phyloP scores from a whole-genome alignment of 2,888 invertebrate species.

The Pimpla rufipes region DNA sequence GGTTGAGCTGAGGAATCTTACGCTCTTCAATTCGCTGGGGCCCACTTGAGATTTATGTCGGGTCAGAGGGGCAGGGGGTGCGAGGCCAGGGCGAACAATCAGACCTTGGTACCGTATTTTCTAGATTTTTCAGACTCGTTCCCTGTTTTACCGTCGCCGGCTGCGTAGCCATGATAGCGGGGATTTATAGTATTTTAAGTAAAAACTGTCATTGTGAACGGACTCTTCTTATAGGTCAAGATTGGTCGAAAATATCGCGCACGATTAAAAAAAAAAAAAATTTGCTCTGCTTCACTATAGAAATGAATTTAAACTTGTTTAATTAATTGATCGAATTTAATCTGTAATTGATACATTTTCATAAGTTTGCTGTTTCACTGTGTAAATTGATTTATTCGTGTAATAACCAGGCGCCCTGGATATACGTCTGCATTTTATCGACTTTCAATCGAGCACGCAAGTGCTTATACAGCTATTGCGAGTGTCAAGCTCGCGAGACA shows the following conservation, averaged over 20 bases:
- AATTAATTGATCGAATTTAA: no score
- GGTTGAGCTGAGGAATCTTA: slow-evolving; percentile 34
- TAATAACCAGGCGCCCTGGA: background rate
- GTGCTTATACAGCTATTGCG: slow-evolving; percentile 7
- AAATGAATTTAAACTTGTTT: background rate
- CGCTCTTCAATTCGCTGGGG: slow-evolving; percentile 51
- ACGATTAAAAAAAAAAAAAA: background rate
- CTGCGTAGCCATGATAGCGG: background rate
- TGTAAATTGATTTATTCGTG: background rate
- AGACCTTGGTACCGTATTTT: slow-evolving; percentile 3
- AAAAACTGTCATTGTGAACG: background rate
- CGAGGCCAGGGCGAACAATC: slow-evolving; percentile 7
- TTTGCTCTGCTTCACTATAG: background rate
- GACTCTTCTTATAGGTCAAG: background rate
- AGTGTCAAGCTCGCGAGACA: background rate
- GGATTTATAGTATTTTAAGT: background rate
- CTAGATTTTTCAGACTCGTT: slow-evolving; percentile 51
- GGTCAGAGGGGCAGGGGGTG: background rate
- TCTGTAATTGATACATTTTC: no score
- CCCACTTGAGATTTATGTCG: slow-evolving; percentile 59
- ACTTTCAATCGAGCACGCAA: background rate
- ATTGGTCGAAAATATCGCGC: background rate
- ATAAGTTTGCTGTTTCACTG: no score
- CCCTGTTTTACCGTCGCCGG: background rate
- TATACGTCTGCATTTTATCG: background rate